These are phyloP conservation scores for Anthrax anthrax DNA, from an alignment of 2,888 invertebrate species.

Conservation along the genomic window DNA sequence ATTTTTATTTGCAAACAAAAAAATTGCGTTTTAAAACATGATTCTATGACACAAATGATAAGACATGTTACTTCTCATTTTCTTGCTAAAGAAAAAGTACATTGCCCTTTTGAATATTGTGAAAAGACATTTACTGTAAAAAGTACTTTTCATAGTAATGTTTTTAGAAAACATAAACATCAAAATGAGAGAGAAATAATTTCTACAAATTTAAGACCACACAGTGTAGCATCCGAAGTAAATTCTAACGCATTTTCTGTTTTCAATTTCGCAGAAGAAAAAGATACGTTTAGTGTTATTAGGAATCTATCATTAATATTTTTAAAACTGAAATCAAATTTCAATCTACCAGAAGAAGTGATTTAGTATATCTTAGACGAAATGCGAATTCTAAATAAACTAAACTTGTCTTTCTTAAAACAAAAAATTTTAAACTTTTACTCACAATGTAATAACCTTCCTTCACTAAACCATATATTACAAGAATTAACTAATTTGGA, in stretches of 20 bases:
- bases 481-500: not conserved
- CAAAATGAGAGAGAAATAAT: not conserved
- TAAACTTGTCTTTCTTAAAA: not conserved
- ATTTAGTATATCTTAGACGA: not conserved
- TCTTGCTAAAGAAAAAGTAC: no score
- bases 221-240: no score
- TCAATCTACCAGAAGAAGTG: not conserved
- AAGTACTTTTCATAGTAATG: no score
- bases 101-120: no score
- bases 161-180: constrained; percentile 1
- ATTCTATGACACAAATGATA: no score
- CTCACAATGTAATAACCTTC: not conserved
- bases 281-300: no score
- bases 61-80: no score
- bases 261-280: no score
- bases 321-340: constrained; percentile 1
- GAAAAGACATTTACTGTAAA: no score
- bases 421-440: not conserved
- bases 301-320: not conserved
- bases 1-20: no score
- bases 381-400: not conserved
- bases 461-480: not conserved
- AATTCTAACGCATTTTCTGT: no score
- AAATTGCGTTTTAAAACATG: no score
- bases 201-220: not conserved